Percentiles rank a stretch among this genome's conserved stretches.
These are phyloP conservation scores for Sebastes fasciatus DNA, from an alignment of 2,113 vertebrate genomes.

Conservation along the genomic window DNA sequence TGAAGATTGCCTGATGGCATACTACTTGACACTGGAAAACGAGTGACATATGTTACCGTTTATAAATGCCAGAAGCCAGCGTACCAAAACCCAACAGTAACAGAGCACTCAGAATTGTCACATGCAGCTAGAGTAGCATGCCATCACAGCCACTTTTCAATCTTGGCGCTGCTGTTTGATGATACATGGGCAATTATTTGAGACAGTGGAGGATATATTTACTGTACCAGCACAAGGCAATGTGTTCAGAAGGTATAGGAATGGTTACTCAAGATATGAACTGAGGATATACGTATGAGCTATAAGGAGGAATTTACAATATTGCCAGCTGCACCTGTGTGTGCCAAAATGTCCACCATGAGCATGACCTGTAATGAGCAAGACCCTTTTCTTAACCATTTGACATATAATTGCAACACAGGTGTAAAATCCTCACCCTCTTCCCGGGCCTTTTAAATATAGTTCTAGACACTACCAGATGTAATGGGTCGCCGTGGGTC, in stretches of 20 bases:
- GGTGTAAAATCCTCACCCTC: too few relatives aligned
- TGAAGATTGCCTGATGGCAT: background rate
- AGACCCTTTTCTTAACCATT: too few relatives aligned
- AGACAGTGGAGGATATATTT: background rate
- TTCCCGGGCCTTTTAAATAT: too few relatives aligned
- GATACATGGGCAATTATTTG: background rate
- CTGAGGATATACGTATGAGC: background rate
- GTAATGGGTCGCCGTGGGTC: too few relatives aligned
- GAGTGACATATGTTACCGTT: too few relatives aligned
- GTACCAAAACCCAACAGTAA: background rate
- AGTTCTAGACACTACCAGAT: too few relatives aligned
- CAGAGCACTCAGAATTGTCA: background rate
- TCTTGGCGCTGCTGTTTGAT: background rate
- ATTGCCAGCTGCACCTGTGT: background rate
- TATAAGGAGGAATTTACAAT: background rate
- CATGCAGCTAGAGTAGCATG: background rate
- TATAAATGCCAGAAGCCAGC: background rate
- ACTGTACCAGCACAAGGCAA: background rate
- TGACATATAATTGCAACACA: too few relatives aligned
- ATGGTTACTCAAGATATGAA: background rate
- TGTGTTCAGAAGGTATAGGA: background rate
- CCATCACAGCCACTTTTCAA: background rate
- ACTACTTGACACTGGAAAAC: background rate
- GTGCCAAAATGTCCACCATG: background rate
- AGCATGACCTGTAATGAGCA: background rate